phyloP scores from a whole-genome alignment of 1,140 invertebrate species.

The Nymphalis io region DNA sequence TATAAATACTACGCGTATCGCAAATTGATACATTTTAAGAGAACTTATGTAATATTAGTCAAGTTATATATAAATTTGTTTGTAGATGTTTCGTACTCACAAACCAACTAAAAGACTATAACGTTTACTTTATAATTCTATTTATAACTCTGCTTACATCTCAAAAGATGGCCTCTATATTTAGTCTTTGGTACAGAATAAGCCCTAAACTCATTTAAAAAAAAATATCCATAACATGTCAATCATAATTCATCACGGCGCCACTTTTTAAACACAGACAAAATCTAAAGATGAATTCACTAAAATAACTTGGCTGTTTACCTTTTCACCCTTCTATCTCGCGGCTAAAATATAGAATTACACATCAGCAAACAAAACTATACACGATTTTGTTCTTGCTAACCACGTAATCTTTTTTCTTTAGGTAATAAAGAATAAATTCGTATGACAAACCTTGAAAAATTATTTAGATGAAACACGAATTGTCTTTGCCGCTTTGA shows the following conservation, averaged over 20 bases:
- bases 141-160: conserved; percentile 43
- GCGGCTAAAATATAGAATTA: conserved; percentile 78
- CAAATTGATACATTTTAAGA: too few relatives aligned
- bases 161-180: conserved; percentile 21
- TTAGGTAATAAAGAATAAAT: conserved; percentile 46
- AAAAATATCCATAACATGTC: conserved; percentile 61
- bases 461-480: conserved; percentile 48
- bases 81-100: not conserved
- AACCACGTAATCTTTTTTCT: conserved; percentile 37
- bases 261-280: conserved; percentile 74
- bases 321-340: conserved; percentile 77
- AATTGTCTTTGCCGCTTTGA: conserved; percentile 59
- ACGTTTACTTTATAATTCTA: conserved; percentile 40
- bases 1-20: too few relatives aligned
- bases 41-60: too few relatives aligned
- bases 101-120: conserved; percentile 5
- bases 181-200: conserved; percentile 38
- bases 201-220: conserved; percentile 42
- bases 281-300: conserved; percentile 68
- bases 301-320: conserved; percentile 78
- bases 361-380: conserved; percentile 56
- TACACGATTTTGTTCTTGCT: conserved; percentile 18
- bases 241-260: conserved; percentile 64
- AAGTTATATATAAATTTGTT: too few relatives aligned
- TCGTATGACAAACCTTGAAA: conserved; percentile 39